These are phyloP conservation scores for Nasua narica DNA, from an alignment of 2,797 vertebrate species.

Conservation along the genomic window DNA sequence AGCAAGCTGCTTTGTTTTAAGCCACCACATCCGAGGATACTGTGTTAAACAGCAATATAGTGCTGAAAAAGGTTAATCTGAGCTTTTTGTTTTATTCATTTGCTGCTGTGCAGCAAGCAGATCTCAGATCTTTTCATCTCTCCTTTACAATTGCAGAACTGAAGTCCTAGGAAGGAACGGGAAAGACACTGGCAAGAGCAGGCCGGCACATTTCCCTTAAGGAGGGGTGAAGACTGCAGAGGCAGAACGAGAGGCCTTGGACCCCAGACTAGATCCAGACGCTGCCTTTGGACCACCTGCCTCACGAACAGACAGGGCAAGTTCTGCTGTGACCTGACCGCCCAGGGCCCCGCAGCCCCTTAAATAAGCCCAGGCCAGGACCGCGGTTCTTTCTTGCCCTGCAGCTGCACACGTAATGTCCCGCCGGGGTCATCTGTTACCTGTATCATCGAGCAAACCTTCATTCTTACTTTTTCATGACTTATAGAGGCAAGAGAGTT, in stretches of 20 bases:
- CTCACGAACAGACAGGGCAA: background rate
- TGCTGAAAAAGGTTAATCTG: constrained; percentile 1
- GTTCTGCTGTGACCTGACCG: background rate
- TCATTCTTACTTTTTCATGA: background rate
- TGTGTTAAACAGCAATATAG: background rate
- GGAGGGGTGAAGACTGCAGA: background rate
- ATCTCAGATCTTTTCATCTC: background rate
- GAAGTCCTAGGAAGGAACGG: background rate
- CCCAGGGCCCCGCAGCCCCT: background rate
- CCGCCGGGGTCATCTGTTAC: background rate
- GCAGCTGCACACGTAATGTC: background rate
- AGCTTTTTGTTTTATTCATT: constrained; percentile 5
- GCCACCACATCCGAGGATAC: background rate
- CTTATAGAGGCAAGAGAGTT: background rate
- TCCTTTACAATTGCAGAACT: background rate
- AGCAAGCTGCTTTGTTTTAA: constrained; percentile 14
- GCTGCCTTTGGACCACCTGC: background rate
- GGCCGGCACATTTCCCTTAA: background rate
- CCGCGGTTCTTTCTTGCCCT: background rate
- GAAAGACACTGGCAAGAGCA: background rate
- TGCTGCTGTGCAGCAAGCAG: background rate
- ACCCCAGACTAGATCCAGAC: background rate
- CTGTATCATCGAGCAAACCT: background rate
- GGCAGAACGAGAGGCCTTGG: background rate
- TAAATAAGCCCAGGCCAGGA: background rate